These are phyloP conservation scores for Troilus luridus DNA, from an alignment of 2,888 invertebrate genomes.

Conservation along the genomic window DNA sequence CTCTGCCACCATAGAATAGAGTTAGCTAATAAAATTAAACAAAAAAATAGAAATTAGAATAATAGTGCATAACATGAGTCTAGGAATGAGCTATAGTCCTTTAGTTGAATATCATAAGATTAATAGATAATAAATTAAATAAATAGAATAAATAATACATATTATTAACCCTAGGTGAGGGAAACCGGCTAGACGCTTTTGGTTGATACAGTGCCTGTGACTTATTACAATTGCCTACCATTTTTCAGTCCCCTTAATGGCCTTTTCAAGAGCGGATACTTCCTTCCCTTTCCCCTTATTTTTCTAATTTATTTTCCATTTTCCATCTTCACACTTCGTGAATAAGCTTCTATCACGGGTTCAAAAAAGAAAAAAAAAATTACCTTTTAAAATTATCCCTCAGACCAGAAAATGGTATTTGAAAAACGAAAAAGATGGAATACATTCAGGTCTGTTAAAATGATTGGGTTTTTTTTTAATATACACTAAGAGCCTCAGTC, in stretches of 20 bases:
- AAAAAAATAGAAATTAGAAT: too few species aligned
- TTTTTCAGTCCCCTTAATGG: constrained; percentile 16
- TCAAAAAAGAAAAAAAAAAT: background rate
- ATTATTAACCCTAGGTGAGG: background rate
- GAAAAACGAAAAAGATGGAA: background rate
- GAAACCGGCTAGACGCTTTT: background rate
- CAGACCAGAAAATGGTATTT: background rate
- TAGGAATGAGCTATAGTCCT: too few species aligned
- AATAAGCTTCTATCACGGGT: background rate
- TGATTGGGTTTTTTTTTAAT: background rate
- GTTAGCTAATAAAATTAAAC: too few species aligned
- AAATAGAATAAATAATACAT: background rate
- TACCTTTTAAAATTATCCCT: background rate
- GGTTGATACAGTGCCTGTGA: background rate
- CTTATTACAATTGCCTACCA: constrained; percentile 28
- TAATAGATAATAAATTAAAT: background rate
- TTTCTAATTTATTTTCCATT: constrained; percentile 36
- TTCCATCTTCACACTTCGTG: constrained; percentile 1
- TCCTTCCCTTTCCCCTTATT: background rate
- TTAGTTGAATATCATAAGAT: too few species aligned
- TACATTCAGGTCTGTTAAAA: background rate
- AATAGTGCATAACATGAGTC: too few species aligned
- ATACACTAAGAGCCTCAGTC: too few species aligned
- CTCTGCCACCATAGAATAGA: too few species aligned
- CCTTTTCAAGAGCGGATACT: background rate